phyloP scores from a whole-genome alignment of 2,113 vertebrate genomes.

The Lanius collurio region DNA sequence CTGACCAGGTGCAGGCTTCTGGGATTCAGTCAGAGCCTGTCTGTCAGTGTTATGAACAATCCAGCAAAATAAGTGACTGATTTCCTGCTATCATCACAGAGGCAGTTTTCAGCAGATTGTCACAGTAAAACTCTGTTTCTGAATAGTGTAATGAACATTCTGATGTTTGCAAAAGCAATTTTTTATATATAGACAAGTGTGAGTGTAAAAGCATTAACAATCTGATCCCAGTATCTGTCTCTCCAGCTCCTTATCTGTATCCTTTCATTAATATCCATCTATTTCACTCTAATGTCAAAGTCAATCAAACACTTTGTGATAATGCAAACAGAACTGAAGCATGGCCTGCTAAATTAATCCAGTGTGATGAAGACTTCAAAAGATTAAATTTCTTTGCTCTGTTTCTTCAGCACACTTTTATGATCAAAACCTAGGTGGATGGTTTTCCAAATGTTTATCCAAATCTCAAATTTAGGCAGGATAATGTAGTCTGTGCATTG shows the following conservation, averaged over 20 bases:
- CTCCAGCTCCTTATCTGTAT: background rate
- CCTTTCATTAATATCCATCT: background rate
- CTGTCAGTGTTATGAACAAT: conserved; percentile 76
- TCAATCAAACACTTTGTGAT: conserved; percentile 3
- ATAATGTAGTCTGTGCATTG: background rate
- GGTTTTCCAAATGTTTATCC: background rate
- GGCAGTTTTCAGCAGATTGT: conserved; percentile 72
- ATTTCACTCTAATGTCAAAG: conserved; percentile 10
- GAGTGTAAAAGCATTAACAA: conserved; percentile 12
- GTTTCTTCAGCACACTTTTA: background rate
- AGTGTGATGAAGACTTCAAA: background rate
- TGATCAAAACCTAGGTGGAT: background rate
- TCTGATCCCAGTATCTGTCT: background rate
- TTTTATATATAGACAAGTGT: conserved; percentile 49
- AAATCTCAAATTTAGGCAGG: background rate
- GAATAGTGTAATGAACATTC: conserved; percentile 73
- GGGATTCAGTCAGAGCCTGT: conserved; percentile 55
- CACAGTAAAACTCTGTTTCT: conserved; percentile 67
- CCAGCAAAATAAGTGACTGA: conserved; percentile 77
- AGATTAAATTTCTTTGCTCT: background rate
- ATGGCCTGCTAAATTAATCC: background rate
- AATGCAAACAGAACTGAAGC: background rate
- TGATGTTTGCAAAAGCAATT: conserved; percentile 54
- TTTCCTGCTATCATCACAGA: conserved; percentile 74
- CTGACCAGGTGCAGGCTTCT: conserved; percentile 83